Evolutionary conservation across 2,888 invertebrate species (phyloP).

Genomic region (Atherix ibis): DNA sequence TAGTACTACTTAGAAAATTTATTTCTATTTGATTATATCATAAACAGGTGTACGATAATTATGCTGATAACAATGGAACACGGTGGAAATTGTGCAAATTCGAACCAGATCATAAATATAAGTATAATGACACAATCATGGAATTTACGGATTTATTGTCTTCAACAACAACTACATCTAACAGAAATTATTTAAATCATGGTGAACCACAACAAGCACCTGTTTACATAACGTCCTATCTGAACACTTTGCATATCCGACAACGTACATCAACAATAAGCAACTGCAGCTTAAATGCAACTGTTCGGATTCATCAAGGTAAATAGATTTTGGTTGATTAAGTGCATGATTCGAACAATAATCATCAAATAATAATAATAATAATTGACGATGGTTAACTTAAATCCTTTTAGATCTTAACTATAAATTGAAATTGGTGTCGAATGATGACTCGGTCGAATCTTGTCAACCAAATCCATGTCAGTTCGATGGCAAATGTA

Average conservation of each 20-base stretch:
- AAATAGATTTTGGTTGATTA: slow-evolving; percentile 12
- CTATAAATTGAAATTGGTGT: slow-evolving; percentile 46
- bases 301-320: slow-evolving; percentile 44
- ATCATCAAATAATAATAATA: too few species aligned
- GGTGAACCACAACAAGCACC: slow-evolving; percentile 22
- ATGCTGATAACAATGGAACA: slow-evolving; percentile 54
- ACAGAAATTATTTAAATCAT: slow-evolving; percentile 34
- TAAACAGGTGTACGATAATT: slow-evolving; percentile 45
- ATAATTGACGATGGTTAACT: too few species aligned
- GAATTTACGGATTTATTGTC: slow-evolving; percentile 4
- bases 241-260: slow-evolving; percentile 46
- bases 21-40: too few species aligned
- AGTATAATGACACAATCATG: background rate
- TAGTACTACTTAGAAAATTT: too few species aligned
- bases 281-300: slow-evolving; percentile 42
- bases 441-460: slow-evolving; percentile 45
- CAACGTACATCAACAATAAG: slow-evolving; percentile 33
- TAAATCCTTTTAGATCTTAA: slow-evolving; percentile 40
- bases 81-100: slow-evolving; percentile 46
- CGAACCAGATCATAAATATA: slow-evolving; percentile 10
- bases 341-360: too few species aligned
- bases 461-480: slow-evolving; percentile 62
- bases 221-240: slow-evolving; percentile 47
- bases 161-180: slow-evolving; percentile 23
- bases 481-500: slow-evolving; percentile 51